Evolutionary conservation across 2,113 vertebrate species (phyloP).

Genomic region (Leucopsar rothschildi): DNA sequence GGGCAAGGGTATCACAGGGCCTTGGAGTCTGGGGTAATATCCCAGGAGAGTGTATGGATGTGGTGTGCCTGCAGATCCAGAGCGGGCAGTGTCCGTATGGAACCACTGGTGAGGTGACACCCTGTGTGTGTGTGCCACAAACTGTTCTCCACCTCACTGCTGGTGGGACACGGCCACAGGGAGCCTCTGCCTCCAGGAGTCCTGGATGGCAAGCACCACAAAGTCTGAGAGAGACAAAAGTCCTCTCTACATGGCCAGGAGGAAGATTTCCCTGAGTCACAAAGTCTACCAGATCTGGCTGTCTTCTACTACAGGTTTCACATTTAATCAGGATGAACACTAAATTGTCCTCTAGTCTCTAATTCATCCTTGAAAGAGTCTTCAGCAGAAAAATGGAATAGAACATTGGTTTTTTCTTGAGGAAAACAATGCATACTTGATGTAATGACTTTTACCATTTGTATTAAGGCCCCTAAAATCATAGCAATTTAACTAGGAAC

Average conservation of each 20-base stretch:
- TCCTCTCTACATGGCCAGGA: not conserved
- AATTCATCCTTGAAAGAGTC: not conserved
- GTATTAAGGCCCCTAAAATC: not conserved
- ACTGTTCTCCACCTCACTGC: not conserved
- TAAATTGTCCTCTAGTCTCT: not conserved
- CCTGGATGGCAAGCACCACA: too few species aligned
- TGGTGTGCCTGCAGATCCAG: not conserved
- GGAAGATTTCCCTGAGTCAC: not conserved
- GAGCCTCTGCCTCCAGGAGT: not conserved
- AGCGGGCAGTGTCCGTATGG: rapidly evolving
- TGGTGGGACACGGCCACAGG: not conserved
- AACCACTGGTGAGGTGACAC: not conserved
- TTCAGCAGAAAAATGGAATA: not conserved
- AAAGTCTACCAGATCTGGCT: not conserved
- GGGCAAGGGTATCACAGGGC: not conserved
- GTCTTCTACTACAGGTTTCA: not conserved
- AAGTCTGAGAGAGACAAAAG: not conserved
- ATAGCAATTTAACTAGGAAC: not conserved
- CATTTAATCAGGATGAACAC: not conserved
- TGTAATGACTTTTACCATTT: not conserved
- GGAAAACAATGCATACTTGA: not conserved
- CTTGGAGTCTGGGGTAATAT: not conserved
- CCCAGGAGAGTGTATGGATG: not conserved
- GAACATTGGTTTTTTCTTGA: rapidly evolving
- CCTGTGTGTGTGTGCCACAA: not conserved